phyloP scores from a whole-genome alignment of 2,797 vertebrate genomes.

The Eidolon dupreanum region DNA sequence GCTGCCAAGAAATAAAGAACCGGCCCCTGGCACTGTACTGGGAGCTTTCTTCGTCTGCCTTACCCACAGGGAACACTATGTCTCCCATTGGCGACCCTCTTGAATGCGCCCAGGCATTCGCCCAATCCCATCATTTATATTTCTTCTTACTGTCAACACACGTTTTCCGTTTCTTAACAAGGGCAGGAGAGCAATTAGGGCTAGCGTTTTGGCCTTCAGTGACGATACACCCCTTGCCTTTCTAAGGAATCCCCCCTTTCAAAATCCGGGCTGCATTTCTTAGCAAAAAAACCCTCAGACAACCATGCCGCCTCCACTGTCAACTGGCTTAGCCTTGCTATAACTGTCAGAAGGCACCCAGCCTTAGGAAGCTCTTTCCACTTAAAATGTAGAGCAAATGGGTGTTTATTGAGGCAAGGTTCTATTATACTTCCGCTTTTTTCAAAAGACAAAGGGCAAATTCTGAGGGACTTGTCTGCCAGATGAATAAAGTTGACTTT shows the following conservation, averaged over 20 bases:
- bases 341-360: background rate
- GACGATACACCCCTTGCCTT: background rate
- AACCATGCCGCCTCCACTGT: background rate
- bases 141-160: constrained; percentile 58
- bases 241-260: constrained; percentile 46
- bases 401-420: background rate
- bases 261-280: background rate
- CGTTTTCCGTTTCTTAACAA: constrained; percentile 54
- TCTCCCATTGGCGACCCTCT: constrained; percentile 45
- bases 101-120: background rate
- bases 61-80: constrained; percentile 72
- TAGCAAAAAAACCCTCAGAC: background rate
- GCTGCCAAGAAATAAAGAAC: constrained; percentile 68
- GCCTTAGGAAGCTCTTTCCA: background rate
- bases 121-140: constrained; percentile 49
- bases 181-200: background rate
- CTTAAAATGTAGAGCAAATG: background rate
- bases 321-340: background rate
- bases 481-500: background rate
- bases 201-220: background rate
- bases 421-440: background rate
- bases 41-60: constrained; percentile 44
- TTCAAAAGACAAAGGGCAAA: background rate
- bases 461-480: background rate
- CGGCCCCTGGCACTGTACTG: background rate